These are phyloP conservation scores for Tetrapedia diversipes DNA, from an alignment of 2,888 invertebrate genomes.

Conservation along the genomic window DNA sequence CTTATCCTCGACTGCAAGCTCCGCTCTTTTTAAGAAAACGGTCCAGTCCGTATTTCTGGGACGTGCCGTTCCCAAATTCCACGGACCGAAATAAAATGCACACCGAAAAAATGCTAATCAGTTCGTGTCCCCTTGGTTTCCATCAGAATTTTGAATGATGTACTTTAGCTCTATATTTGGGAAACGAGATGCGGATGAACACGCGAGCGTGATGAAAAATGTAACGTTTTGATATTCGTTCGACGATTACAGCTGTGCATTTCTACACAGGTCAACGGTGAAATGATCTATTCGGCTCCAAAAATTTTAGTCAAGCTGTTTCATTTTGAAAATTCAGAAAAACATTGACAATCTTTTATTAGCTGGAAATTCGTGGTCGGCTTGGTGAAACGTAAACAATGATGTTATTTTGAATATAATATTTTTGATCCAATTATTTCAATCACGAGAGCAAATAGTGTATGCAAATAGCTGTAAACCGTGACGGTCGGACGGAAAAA, in stretches of 20 bases:
- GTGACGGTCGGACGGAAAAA: background rate
- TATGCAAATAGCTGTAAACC: background rate
- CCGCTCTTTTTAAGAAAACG: background rate
- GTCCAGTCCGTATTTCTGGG: background rate
- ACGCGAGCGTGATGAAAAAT: no score
- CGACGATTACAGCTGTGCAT: no score
- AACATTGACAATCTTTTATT: background rate
- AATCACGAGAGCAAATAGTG: background rate
- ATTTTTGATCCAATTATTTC: background rate
- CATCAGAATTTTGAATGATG: background rate
- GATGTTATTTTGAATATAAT: background rate
- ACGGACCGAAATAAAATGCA: background rate
- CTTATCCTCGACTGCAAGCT: constrained; percentile 2
- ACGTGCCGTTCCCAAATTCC: background rate
- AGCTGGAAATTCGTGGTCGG: background rate
- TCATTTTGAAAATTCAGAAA: background rate
- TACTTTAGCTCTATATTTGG: no score
- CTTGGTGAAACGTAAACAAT: background rate
- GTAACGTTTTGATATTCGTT: no score
- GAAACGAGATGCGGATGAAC: no score
- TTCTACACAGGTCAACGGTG: no score
- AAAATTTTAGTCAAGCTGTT: no score
- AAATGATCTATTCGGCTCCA: no score
- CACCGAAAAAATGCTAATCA: background rate
- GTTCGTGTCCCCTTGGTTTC: background rate